Base-by-base conservation (phyloP, 2,113 vertebrate genomes). In the Apodemus sylvaticus region DNA sequence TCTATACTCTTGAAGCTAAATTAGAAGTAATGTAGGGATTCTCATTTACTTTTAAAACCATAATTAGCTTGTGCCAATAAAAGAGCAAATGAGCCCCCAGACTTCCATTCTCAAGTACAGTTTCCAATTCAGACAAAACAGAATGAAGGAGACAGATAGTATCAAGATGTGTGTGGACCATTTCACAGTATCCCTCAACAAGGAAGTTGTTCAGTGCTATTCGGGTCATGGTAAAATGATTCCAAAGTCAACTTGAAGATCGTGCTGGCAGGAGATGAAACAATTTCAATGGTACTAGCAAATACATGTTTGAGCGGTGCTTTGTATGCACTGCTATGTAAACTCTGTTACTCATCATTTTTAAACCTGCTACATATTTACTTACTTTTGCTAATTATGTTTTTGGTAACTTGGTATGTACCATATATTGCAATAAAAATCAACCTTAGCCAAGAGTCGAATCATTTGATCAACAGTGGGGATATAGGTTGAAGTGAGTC, bases 391-490 rank as follows among this genome's bases (percentile, higher is more conserved):
- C 26, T 83, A 36, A 73, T 87, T 60, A 86, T 73, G 74, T 31
- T 97, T 88, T 93, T 12, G 91, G 8, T 82, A 88, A 76, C 71
- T 94, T 78, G 24, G 1, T 29, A 89, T 82, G 24, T 88, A 60
- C 26, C 7, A 55, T 31, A 39, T 20, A 45, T 51, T 48, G 71
- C 1, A 90, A 48, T 82, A 93, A 92, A 94, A 92, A 55, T 53
- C n/a, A 93, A 66, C 29, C 62, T 90, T 68, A 92, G 55, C 19
- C 86, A 60, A 93, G 20, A 94, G 4, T 77, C 8, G 1, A 51
- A 64, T 39, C 83, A 87, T 96, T 76, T 92, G 55, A 96, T 55
- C 39, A 94, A 92, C 58, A 94, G 26, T 94, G 90, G 92, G 5
- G 14, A 76, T 88, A 58, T 4, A 87, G 95, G 70, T 7, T 76